Conservation (phyloP, 2,113 vertebrate genomes). For the Sciurus niger region DNA sequence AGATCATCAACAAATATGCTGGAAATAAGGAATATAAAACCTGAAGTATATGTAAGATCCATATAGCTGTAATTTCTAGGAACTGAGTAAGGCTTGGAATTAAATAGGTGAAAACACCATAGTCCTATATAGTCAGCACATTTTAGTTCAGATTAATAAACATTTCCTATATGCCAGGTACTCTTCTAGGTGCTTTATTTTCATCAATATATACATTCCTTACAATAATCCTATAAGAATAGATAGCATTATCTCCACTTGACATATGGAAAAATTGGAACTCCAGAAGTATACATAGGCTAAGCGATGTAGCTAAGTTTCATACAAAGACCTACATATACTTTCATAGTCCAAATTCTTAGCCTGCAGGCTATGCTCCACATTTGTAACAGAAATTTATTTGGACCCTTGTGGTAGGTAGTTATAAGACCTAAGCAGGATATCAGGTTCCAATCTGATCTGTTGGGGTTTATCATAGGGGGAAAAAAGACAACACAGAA, state of each 20-base stretch:
- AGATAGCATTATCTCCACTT: not conserved
- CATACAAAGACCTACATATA: not conserved
- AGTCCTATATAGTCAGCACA: not conserved
- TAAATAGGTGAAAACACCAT: not conserved
- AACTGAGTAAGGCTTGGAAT: not conserved
- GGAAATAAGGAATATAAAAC: not conserved
- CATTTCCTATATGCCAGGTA: not conserved
- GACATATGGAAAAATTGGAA: not conserved
- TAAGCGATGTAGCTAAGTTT: not conserved
- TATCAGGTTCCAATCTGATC: not conserved
- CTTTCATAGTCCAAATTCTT: not conserved
- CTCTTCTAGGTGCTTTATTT: not conserved
- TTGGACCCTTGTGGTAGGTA: not conserved
- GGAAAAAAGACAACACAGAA: not conserved
- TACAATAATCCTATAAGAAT: not conserved
- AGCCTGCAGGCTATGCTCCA: not conserved
- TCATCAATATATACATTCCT: not conserved
- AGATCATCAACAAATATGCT: not conserved
- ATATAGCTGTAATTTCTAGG: not conserved
- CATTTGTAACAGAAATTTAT: not conserved
- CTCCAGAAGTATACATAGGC: not conserved
- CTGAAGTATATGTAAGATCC: not conserved
- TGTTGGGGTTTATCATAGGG: not conserved
- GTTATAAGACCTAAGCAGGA: not conserved
- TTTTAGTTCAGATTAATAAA: conserved; percentile 33